Percentiles rank a stretch among this genome's conserved stretches.
These are phyloP conservation scores for Drosophila nigritarsus DNA, from an alignment of 2,888 invertebrate genomes.

Conservation along the genomic window DNA sequence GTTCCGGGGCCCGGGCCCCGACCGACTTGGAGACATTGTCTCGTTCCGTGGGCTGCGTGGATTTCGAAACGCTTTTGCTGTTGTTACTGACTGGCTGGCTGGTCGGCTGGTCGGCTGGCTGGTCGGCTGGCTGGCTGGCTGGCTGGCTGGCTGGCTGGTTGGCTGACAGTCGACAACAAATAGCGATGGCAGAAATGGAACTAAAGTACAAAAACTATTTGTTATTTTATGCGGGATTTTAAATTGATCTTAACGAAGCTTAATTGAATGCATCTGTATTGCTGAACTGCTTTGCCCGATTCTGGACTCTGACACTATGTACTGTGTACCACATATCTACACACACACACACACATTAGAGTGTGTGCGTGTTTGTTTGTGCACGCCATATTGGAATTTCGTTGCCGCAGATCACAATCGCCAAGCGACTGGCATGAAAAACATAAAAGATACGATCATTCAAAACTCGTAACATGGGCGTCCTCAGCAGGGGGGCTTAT, in stretches of 20 bases:
- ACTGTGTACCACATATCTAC: background rate
- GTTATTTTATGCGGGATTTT: constrained; percentile 85
- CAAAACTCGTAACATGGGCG: constrained; percentile 4
- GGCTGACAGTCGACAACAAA: constrained; percentile 56
- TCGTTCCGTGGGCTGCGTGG: constrained; percentile 57
- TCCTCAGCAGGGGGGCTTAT: background rate
- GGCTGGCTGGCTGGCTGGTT: constrained; percentile 4
- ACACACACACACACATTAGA: background rate
- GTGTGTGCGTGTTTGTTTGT: constrained; percentile 27
- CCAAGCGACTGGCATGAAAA: constrained; percentile 26
- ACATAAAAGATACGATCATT: constrained; percentile 15
- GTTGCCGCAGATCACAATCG: constrained; percentile 71
- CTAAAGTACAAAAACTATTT: constrained; percentile 81
- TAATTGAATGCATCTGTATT: constrained; percentile 84
- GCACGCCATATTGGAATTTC: constrained; percentile 81
- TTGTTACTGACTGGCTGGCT: constrained; percentile 21
- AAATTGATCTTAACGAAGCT: constrained; percentile 86
- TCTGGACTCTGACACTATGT: constrained; percentile 69
- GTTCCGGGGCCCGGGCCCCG: constrained; percentile 25
- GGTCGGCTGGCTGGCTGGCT: too few relatives aligned
- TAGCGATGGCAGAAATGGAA: constrained; percentile 74
- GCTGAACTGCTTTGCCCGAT: constrained; percentile 68
- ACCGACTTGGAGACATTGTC: constrained; percentile 68
- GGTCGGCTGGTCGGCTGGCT: constrained; percentile 7
- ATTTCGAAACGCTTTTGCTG: constrained; percentile 57